Evolutionary conservation across 1,140 invertebrate species (phyloP), one percentile per base, ranked within the genome.

Genomic region (Bombus picipes): DNA sequence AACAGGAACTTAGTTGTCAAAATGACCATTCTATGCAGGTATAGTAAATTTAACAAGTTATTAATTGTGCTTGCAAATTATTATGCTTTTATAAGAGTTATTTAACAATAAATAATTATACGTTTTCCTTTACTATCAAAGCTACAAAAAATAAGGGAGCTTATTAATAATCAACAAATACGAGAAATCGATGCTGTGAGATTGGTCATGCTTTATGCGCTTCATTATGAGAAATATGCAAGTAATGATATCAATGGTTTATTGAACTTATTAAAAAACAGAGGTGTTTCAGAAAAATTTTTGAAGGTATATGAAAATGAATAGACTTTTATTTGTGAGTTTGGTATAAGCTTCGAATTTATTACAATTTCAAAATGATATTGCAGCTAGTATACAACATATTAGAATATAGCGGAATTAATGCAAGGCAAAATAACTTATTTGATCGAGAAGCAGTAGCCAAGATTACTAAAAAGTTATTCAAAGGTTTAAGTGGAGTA

Each of bases 1-100:
- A 99, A 95, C 99, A 99, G 95, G 98, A 99, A 95, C 96, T 99
- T 10, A 97, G 98, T 59, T 99, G 98, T 93, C 98, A 99, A 94
- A 97, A 97, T 83, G 99, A 99, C 93, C 99, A 99, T 95, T 97
- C 97, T 2, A 96, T 97, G 72, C 98, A 99, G 91, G 94, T 99
- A 76, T 47, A 74, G 57, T 82, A 72, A 74, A 87, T 13, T 32
- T 72, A 53, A 57, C 12, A 22, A 39, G 9, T 65, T 83, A 13
- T n/a, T 18, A n/a, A 41, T 2, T 68, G 1, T n/a, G 3, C 22
- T 71, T 62, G 13, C 10, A 28, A 53, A n/a, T 13, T 6, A 75
- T 13, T 39, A 76, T 57, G 28, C 0, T 10, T 32, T 74, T 68
- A 1, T 53, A 53, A 13, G 3, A 3, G 2, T 68, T 13, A 68